A percentile compares a stretch with the other conserved stretches of the same genome.
Conservation (phyloP, 2,113 vertebrate species). For the Mandrillus leucophaeus region DNA sequence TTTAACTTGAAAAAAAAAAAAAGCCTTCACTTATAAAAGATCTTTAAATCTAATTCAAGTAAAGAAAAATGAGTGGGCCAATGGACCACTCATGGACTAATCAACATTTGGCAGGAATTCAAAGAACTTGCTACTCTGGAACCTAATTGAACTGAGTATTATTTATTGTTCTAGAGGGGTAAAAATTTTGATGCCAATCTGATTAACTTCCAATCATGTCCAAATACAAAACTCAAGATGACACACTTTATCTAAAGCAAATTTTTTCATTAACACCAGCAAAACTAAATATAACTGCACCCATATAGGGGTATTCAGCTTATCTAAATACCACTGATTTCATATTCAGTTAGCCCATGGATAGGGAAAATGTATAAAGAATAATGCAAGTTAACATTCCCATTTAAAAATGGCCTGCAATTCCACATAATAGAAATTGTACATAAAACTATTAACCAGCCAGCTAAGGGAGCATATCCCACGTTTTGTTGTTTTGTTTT, state of each 20-base stretch:
- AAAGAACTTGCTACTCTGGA: neutral
- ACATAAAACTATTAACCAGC: neutral
- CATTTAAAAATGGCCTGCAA: slow-evolving; percentile 16
- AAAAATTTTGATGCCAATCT: neutral
- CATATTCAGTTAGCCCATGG: neutral
- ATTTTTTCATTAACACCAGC: neutral
- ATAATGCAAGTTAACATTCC: neutral
- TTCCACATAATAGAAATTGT: slow-evolving; percentile 5
- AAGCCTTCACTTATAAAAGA: neutral
- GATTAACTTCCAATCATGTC: neutral
- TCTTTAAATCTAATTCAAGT: neutral
- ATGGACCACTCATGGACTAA: neutral
- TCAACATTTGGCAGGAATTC: slow-evolving; percentile 42
- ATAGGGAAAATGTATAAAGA: neutral
- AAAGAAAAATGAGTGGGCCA: slow-evolving; percentile 20
- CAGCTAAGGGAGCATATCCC: neutral
- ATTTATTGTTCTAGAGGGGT: neutral
- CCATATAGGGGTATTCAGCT: neutral
- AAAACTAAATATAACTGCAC: slow-evolving; percentile 10
- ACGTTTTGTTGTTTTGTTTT: neutral
- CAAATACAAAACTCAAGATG: slow-evolving; percentile 13
- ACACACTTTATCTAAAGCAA: neutral
- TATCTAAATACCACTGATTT: neutral
- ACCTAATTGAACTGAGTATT: slow-evolving; percentile 1
- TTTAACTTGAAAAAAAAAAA: neutral